A percentile compares a stretch with the other conserved stretches of the same genome.
Conservation (phyloP, 2,888 invertebrate species). For the Aphodius sticticus region DNA sequence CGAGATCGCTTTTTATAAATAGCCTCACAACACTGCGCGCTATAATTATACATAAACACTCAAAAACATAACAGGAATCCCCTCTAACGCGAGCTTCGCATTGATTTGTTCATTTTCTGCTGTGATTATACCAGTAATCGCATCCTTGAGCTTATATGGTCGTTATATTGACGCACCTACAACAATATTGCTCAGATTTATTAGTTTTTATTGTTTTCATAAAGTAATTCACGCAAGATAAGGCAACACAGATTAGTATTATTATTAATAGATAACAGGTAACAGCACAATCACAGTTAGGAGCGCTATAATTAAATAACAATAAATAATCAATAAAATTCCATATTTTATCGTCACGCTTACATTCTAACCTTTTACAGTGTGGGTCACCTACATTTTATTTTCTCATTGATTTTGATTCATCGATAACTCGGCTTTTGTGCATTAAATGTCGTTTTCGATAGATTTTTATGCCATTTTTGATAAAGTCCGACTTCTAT, state of each 20-base stretch:
- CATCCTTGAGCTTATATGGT: constrained; percentile 4
- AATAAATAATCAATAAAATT: not conserved
- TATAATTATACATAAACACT: not conserved
- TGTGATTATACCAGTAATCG: not conserved
- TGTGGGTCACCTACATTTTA: too few species aligned
- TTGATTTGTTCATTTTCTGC: not conserved
- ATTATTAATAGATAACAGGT: not conserved
- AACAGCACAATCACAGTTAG: constrained; percentile 4
- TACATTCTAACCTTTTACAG: too few species aligned
- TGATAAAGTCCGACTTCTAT: too few species aligned
- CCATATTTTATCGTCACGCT: too few species aligned
- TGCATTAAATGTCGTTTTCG: too few species aligned
- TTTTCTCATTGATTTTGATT: too few species aligned
- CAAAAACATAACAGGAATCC: not conserved
- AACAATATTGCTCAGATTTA: constrained; percentile 4
- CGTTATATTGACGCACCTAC: not conserved
- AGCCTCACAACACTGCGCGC: not conserved
- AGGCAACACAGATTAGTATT: not conserved
- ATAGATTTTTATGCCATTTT: too few species aligned
- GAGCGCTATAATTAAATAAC: constrained; percentile 4
- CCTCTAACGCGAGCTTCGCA: not conserved
- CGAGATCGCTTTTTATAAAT: not conserved
- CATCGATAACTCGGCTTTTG: too few species aligned
- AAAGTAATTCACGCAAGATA: not conserved
- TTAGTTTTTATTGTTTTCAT: constrained; percentile 4